These are phyloP conservation scores for Drosophila sordidula DNA, from an alignment of 2,888 invertebrate species.

Conservation along the genomic window DNA sequence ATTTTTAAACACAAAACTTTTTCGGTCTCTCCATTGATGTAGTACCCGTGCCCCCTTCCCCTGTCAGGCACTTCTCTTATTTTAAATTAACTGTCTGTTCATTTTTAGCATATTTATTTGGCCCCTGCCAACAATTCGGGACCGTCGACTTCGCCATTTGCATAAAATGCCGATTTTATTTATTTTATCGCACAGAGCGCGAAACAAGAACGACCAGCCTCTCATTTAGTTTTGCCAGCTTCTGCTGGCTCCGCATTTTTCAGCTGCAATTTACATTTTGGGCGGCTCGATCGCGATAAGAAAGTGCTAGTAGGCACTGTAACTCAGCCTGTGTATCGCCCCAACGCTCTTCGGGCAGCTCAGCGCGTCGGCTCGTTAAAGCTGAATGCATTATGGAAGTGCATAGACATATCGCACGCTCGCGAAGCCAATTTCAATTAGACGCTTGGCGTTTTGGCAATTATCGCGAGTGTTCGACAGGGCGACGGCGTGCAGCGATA, in stretches of 20 bases:
- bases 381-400: conserved; percentile 24
- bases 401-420: conserved; percentile 32
- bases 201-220: conserved; percentile 24
- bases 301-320: conserved; percentile 1
- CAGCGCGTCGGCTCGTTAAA: conserved; percentile 3
- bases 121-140: conserved; percentile 35
- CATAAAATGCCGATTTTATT: conserved; percentile 79
- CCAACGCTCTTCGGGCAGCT: background rate
- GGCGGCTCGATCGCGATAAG: conserved; percentile 29
- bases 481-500: conserved; percentile 20
- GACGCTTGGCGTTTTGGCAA: conserved; percentile 36
- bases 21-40: conserved; percentile 23
- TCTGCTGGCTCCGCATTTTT: conserved; percentile 45
- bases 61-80: conserved; percentile 3
- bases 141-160: conserved; percentile 49
- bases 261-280: conserved; percentile 53
- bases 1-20: conserved; percentile 15
- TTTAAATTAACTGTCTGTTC: conserved; percentile 29
- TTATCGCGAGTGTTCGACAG: conserved; percentile 31
- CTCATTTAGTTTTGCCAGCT: conserved; percentile 55
- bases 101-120: conserved; percentile 49
- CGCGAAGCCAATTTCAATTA: conserved; percentile 48
- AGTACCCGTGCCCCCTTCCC: conserved; percentile 15
- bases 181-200: conserved; percentile 66
- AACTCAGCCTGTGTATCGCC: conserved; percentile 4